Evolutionary conservation across 2,888 invertebrate species (phyloP), one percentile per base, ranked within the genome.

Genomic region (Ectemnius lituratus): DNA sequence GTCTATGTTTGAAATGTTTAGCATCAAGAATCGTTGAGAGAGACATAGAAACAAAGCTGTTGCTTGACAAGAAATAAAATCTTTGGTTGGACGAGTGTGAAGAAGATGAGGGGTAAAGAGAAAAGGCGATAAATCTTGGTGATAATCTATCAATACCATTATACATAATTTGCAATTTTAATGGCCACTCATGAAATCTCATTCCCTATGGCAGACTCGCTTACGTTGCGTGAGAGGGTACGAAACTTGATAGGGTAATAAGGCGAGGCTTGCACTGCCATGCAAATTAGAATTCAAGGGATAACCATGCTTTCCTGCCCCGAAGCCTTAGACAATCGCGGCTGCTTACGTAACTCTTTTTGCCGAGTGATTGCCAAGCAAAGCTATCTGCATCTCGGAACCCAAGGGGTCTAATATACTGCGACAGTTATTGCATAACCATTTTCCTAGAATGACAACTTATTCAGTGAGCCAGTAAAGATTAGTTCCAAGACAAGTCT

Each of bases 121-220:
- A 62, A 65, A 65, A 62, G 65, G 59, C 73, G 4, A 46, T 59
- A 75, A 68, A 63, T 61, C 57, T 59, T 64, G 27, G 69, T 47
- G 67, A 69, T 49, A 61, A 63, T 67, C 76, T 83, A 78, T 80
- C 82, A 81, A 82, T 82, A 80, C 79, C 81, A 80, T 81, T 76
- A 79, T 80, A 76, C 57, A 71, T 63, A 71, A 87, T 87, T 85
- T 87, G 86, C 87, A 86, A 87, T 87, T 87, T 86, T 86, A 87
- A 87, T 87, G 74, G 18, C 52, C 56, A 61, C 47, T 64, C 73
- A 70, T 71, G 70, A 62, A 73, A 73, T 62, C 73, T 65, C 71
- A 57, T 73, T 45, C 52, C 49, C 52, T 37, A 45, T 47, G 23
- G 59, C 68, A 52, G 23, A 74, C 63, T 59, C 67, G 70, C 20